Percentiles rank a stretch among this genome's conserved stretches.
phyloP scores from a whole-genome alignment of 2,797 vertebrate species.

The Myotis planiceps region DNA sequence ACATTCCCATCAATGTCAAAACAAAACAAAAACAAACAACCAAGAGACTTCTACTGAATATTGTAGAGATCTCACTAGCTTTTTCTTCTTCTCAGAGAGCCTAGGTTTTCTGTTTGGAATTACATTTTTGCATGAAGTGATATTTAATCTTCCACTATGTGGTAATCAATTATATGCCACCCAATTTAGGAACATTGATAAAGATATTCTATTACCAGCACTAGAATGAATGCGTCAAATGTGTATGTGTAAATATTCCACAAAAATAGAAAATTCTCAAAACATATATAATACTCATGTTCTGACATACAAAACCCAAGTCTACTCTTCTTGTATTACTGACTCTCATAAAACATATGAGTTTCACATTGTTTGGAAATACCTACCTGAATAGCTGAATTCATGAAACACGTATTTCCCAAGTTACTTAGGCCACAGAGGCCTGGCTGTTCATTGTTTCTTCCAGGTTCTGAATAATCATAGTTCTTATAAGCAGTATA shows the following conservation, averaged over 20 bases:
- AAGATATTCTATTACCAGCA: neutral
- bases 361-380: slow-evolving; percentile 66
- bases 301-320: slow-evolving; percentile 34
- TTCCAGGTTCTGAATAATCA: slow-evolving; percentile 96
- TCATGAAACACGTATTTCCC: slow-evolving; percentile 99
- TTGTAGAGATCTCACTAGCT: neutral
- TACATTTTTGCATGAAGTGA: neutral
- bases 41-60: slow-evolving; percentile 13
- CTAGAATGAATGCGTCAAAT: slow-evolving; percentile 8
- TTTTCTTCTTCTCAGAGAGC: neutral
- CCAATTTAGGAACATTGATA: neutral
- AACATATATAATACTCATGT: neutral
- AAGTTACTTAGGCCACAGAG: slow-evolving; percentile 98
- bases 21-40: neutral
- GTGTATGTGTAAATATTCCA: neutral
- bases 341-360: slow-evolving; percentile 51
- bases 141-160: neutral
- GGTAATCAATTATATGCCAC: neutral
- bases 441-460: slow-evolving; percentile 94
- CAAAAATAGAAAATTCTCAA: slow-evolving; percentile 49
- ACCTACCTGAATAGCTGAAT: slow-evolving; percentile 98
- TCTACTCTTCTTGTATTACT: neutral
- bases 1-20: neutral
- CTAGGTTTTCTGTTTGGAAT: slow-evolving; percentile 22
- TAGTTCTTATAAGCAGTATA: slow-evolving; percentile 97